These are phyloP conservation scores for Schizopygopsis malacanthus DNA, from an alignment of 2,797 vertebrate species.

Conservation along the genomic window DNA sequence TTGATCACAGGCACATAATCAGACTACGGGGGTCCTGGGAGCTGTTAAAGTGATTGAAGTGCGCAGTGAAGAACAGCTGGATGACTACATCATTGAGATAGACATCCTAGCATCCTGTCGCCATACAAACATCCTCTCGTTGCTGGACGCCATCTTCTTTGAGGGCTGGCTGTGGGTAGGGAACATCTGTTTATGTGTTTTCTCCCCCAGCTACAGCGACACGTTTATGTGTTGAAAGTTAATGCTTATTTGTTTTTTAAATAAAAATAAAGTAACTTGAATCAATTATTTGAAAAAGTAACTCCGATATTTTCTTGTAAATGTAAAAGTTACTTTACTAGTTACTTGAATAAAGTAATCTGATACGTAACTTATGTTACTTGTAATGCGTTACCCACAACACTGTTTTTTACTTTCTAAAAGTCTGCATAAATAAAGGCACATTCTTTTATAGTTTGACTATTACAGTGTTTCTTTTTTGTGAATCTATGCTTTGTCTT, in stretches of 20 bases:
- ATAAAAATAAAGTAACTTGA: too few relatives aligned
- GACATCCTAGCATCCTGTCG: conserved; percentile 71
- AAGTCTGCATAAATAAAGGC: background rate
- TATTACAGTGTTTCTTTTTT: background rate
- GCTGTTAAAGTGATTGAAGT: conserved; percentile 73
- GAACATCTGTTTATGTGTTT: background rate
- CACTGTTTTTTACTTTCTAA: background rate
- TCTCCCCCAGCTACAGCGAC: fast-evolving
- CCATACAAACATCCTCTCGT: conserved; percentile 66
- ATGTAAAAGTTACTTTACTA: background rate
- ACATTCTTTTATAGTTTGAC: background rate
- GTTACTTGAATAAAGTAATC: background rate
- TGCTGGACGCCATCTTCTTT: conserved; percentile 69
- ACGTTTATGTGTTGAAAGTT: too few relatives aligned
- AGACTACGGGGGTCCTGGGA: conserved; percentile 57
- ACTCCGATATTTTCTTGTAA: background rate
- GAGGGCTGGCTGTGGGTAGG: conserved; percentile 72
- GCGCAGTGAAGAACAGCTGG: conserved; percentile 71
- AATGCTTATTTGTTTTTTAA: background rate
- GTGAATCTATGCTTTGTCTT: background rate
- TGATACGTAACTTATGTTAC: background rate
- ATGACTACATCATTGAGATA: conserved; percentile 74
- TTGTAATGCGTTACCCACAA: background rate
- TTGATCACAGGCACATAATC: conserved; percentile 65
- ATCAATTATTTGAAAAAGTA: too few relatives aligned